Evolutionary conservation across 2,888 invertebrate species (phyloP).

Genomic region (Fragum sueziense): DNA sequence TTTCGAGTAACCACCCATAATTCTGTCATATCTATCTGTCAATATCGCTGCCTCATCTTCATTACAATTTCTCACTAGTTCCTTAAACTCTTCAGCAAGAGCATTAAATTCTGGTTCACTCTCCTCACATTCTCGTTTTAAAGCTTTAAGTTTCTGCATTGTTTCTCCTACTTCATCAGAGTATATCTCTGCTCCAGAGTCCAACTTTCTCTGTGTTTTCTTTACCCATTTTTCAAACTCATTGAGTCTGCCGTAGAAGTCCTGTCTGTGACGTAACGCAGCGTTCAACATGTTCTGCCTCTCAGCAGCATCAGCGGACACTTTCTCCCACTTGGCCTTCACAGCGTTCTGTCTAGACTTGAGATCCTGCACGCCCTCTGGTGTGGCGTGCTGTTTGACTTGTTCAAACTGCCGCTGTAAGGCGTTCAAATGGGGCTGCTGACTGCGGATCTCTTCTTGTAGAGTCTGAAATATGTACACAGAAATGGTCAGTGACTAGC

Average conservation of each 20-base stretch:
- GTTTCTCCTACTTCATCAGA: slow-evolving; percentile 91
- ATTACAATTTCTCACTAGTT: slow-evolving; percentile 87
- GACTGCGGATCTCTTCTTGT: slow-evolving; percentile 75
- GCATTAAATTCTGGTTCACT: slow-evolving; percentile 90
- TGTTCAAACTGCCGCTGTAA: slow-evolving; percentile 74
- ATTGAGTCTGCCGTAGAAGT: slow-evolving; percentile 90
- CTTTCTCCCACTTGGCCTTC: slow-evolving; percentile 91
- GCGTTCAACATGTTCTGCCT: slow-evolving; percentile 84
- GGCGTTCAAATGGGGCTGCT: slow-evolving; percentile 73
- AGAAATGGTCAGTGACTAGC: too few species aligned
- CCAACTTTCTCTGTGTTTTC: slow-evolving; percentile 83
- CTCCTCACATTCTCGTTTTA: slow-evolving; percentile 93
- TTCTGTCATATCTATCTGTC: slow-evolving; percentile 89
- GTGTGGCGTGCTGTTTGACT: slow-evolving; percentile 73
- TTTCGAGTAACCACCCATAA: slow-evolving; percentile 89
- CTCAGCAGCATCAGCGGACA: slow-evolving; percentile 86
- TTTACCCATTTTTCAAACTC: slow-evolving; percentile 90
- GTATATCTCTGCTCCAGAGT: slow-evolving; percentile 91
- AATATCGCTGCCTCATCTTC: slow-evolving; percentile 89
- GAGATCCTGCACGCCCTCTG: slow-evolving; percentile 72
- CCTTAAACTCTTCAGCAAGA: slow-evolving; percentile 92
- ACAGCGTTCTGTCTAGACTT: slow-evolving; percentile 90
- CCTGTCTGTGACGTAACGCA: slow-evolving; percentile 80
- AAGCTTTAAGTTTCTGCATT: slow-evolving; percentile 88
- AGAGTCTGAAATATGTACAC: slow-evolving; percentile 74